Evolutionary conservation across 1,140 invertebrate species (phyloP), one percentile per base, ranked within the genome.

Genomic region (Ephestia elutella): DNA sequence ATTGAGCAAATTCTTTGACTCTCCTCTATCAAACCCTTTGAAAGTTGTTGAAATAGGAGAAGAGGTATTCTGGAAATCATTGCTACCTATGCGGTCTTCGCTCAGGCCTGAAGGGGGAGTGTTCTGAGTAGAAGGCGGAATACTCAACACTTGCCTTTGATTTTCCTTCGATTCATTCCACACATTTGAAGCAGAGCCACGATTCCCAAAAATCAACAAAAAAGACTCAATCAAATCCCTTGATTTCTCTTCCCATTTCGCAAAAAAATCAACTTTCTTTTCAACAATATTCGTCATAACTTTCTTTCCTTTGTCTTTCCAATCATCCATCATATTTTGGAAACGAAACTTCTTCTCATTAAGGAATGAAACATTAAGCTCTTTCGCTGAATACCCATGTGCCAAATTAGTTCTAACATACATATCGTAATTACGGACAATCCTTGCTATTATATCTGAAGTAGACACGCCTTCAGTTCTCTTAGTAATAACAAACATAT

Each of bases 401-500:
- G 96, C 96, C 62, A 99, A 90, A 90, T 99, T 99, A 65, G 98
- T 91, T 66, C 98, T 91, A 13, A 99, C 98, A 89, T 99, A 99
- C 49, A 99, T 93, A 87, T 99, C 98, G 87, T 99, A 99, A 89
- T 99, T 98, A 77, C 96, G 93, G 1, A 99, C 98, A 77, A 99
- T 99, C 68, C 98, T 91, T 8, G 98, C 97, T 10, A 99, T 98
- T 59, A 99, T 96, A 82, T 99, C 98, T 10, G 97, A 99, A 5
- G 98, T 99, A 2, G 98, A 99, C 2, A 99, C 97, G 89, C 89
- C 97, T 90, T 98, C 95, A 0, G 98, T 99, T 64, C 98, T 90
- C 85, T 99, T 92, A 0, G 98, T 99, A 5, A 96, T 95, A 8
- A 99, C 94, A 90, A 99, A 99, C 98, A 99, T 99, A 67, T 97